A percentile compares a stretch with the other conserved stretches of the same genome.
Evolutionary conservation across 1,140 invertebrate genomes (phyloP).

Genomic region (Rhopalosiphum maidis): DNA sequence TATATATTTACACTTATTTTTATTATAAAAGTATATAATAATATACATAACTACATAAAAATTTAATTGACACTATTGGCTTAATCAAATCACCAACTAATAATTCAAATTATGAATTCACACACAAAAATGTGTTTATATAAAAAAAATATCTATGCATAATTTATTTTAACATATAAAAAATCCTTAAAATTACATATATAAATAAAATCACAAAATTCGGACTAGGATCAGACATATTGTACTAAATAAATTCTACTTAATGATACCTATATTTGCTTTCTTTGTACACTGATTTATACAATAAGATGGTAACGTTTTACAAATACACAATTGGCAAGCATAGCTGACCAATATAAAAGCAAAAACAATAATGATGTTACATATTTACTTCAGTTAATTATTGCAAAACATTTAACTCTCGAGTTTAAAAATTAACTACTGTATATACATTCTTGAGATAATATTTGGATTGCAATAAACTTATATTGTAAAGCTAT

Average conservation of each 20-base stretch:
- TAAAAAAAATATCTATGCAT: conserved; percentile 21
- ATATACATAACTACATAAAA: background rate
- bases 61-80: background rate
- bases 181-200: conserved; percentile 27
- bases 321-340: background rate
- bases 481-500: background rate
- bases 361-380: background rate
- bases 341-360: background rate
- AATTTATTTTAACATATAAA: conserved; percentile 22
- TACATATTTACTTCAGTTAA: background rate
- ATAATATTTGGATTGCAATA: background rate
- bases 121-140: conserved; percentile 11
- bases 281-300: conserved; percentile 12
- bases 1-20: background rate
- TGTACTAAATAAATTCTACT: conserved; percentile 37
- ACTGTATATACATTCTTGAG: background rate
- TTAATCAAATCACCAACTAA: background rate
- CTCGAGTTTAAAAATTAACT: background rate
- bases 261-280: background rate
- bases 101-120: background rate
- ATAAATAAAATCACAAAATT: conserved; percentile 56
- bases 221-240: conserved; percentile 55
- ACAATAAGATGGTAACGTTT: conserved; percentile 17
- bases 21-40: background rate
- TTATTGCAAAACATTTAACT: background rate